phyloP scores from a whole-genome alignment of 2,888 invertebrate genomes.

The Tiphia femorata region DNA sequence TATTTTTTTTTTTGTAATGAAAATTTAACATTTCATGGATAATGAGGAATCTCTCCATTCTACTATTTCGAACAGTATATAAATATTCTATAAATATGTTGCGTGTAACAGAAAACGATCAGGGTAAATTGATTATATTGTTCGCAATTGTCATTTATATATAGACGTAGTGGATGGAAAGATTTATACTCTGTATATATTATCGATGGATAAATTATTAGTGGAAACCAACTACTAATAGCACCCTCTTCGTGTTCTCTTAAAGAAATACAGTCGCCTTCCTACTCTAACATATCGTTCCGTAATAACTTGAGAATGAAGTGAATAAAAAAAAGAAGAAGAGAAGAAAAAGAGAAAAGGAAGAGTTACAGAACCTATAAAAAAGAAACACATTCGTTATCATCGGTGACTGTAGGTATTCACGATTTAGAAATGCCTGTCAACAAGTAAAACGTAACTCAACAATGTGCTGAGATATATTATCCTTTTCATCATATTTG shows the following conservation, averaged over 20 bases:
- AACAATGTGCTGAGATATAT: too few relatives aligned
- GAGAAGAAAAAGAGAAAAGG: too few relatives aligned
- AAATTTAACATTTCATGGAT: neutral
- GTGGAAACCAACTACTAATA: conserved; percentile 37
- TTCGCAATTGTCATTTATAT: neutral
- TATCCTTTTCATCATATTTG: too few relatives aligned
- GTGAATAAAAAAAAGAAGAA: too few relatives aligned
- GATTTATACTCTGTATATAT: conserved; percentile 6
- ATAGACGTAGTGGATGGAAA: conserved; percentile 1
- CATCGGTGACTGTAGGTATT: too few relatives aligned
- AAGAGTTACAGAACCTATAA: too few relatives aligned
- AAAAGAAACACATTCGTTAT: too few relatives aligned
- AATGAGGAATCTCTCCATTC: neutral
- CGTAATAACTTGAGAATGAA: too few relatives aligned
- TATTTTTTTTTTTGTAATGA: neutral
- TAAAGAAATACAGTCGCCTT: too few relatives aligned
- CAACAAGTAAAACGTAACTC: too few relatives aligned
- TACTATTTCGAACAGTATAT: conserved; percentile 27
- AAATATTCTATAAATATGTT: conserved; percentile 39
- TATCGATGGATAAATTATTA: conserved; percentile 29
- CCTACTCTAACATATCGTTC: too few relatives aligned
- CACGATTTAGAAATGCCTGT: too few relatives aligned
- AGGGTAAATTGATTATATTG: neutral
- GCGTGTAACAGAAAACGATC: conserved; percentile 26
- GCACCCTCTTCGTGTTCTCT: conserved; percentile 45